A percentile compares a stretch with the other conserved stretches of the same genome.
Conservation (phyloP, 1,140 invertebrate species). For the Physella acuta region DNA sequence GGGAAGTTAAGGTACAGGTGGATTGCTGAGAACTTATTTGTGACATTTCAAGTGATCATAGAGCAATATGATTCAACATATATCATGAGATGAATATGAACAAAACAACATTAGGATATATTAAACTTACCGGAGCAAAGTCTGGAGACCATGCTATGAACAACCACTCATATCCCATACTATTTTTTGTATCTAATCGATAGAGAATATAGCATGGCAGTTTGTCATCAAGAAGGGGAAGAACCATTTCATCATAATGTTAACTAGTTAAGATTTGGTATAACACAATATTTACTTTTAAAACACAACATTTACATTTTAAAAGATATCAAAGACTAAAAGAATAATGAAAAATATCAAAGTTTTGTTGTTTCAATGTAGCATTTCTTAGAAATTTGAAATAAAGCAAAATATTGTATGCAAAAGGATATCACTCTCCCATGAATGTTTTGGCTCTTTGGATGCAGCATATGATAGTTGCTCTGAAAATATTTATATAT, state of each 20-base stretch:
- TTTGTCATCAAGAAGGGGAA: slow-evolving; percentile 77
- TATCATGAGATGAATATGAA: too few relatives aligned
- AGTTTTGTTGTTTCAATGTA: background rate
- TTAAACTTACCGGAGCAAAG: slow-evolving; percentile 70
- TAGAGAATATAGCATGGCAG: slow-evolving; percentile 93
- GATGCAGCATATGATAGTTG: slow-evolving; percentile 40
- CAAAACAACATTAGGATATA: too few relatives aligned
- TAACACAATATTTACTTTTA: background rate
- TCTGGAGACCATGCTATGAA: slow-evolving; percentile 95
- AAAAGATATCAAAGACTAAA: background rate
- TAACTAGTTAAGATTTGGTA: slow-evolving; percentile 21
- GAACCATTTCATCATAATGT: slow-evolving; percentile 78
- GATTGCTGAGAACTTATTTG: too few relatives aligned
- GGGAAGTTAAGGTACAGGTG: too few relatives aligned
- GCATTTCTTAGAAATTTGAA: too few relatives aligned
- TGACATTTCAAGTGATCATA: too few relatives aligned
- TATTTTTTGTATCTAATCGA: slow-evolving; percentile 76
- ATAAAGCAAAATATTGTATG: background rate
- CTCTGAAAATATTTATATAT: slow-evolving; percentile 44
- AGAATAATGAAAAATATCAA: background rate
- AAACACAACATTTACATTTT: background rate
- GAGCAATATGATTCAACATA: too few relatives aligned
- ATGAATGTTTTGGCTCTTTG: slow-evolving; percentile 35
- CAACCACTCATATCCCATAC: slow-evolving; percentile 88
- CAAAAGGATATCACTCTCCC: slow-evolving; percentile 58